Conservation (phyloP, 2,888 invertebrate genomes). For the Cantharis flavilabris region DNA sequence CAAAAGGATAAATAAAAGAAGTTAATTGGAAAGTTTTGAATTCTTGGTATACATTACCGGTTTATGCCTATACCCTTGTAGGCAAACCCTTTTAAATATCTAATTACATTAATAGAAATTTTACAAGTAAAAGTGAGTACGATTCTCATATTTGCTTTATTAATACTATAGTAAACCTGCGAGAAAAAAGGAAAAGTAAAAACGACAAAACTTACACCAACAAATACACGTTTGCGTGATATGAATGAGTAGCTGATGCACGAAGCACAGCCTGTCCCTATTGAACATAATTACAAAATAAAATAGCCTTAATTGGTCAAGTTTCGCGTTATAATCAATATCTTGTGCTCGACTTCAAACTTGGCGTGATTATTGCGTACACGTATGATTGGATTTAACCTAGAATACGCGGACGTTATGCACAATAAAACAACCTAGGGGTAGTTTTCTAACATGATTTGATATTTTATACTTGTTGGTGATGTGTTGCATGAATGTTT, state of each 20-base stretch:
- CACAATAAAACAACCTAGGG: constrained; percentile 11
- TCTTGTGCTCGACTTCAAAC: constrained; percentile 31
- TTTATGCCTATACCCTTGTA: constrained; percentile 28
- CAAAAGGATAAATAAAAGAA: neutral
- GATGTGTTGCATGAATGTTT: constrained; percentile 31
- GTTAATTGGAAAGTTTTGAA: constrained; percentile 20
- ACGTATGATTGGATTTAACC: constrained; percentile 8
- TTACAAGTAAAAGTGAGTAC: constrained; percentile 10
- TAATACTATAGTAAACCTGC: neutral
- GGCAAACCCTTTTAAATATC: constrained; percentile 33
- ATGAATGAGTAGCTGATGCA: constrained; percentile 33
- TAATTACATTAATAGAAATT: constrained; percentile 37
- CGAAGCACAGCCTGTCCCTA: constrained; percentile 31
- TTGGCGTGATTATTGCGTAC: constrained; percentile 26
- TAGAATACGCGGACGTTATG: constrained; percentile 26
- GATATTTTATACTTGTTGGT: constrained; percentile 23
- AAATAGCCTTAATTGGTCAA: constrained; percentile 46
- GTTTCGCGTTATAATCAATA: constrained; percentile 44
- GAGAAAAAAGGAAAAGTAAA: constrained; percentile 26
- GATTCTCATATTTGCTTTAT: constrained; percentile 7
- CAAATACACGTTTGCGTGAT: constrained; percentile 39
- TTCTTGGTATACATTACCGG: constrained; percentile 33
- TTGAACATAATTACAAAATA: constrained; percentile 44
- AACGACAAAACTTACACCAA: constrained; percentile 29
- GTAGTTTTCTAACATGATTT: constrained; percentile 11